Evolutionary conservation across 30 jellyfish, hydroid and myxozoan species (phyloP), one percentile per base, ranked within the genome.

Genomic region (Clytia hemisphaerica): DNA sequence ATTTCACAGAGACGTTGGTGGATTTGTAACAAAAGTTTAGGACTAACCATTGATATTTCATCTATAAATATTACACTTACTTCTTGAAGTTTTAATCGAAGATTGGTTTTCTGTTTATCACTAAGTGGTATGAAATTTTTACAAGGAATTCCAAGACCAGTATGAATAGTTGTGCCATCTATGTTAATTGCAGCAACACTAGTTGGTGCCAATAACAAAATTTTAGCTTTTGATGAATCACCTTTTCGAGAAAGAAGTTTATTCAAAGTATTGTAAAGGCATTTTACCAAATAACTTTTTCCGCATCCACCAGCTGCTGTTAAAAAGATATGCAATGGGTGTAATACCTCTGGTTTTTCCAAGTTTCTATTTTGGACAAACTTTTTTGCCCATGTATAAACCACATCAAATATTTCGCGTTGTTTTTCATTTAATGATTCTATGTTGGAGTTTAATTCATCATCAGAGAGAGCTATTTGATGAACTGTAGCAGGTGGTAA

Each of bases 291-390:
- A 40, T 64, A 26, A 14, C 42, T n/a, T 40, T 64, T 64, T 6
- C 77, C 77, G 21, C 68, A 36, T 24, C 83, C 83, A 30, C 77
- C 64, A 33, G 25, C 27, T 5, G 38, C 83, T 1, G 83, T 71
- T 5, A 68, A 24, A 32, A 44, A 68, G 5, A 68, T 18, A 14
- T 68, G 81, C 32, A 44, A 44, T 14, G 75, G 75, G 34, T 68
- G 25, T 15, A 68, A 68, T 24, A 22, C 15, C n/a, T 45, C 51
- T 45, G 37, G 42, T 45, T 68, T 45, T 29, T 59, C 19, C 12
- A 14, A 15, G 6, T 26, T 22, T 9, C 12, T 6, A 16, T 59
- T 59, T 26, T 32, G 61, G 29, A 59, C 60, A 32, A 59, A 15
- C 29, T n/a, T n/a, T n/a, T n/a, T n/a, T n/a, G n/a, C n/a, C n/a